Evolutionary conservation across 2,797 vertebrate genomes (phyloP), one percentile per base, ranked within the genome.

Genomic region (Otus scops): DNA sequence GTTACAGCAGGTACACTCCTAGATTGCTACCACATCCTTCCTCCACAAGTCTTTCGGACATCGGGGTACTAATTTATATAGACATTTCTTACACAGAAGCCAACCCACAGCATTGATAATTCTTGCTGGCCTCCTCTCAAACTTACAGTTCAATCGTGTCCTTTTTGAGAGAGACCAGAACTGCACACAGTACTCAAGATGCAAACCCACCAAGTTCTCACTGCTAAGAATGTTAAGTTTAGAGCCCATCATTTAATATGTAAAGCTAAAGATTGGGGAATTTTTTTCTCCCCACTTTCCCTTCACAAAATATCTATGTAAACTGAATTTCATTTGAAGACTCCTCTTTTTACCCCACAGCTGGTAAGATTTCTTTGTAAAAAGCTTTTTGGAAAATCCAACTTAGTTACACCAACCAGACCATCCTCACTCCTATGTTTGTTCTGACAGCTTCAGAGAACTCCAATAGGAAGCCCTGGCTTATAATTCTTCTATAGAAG

Each of bases 211-310:
- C 28, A 64, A 80, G 51, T n/a, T 54, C 51, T 86, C 64, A 30
- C 2, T 69, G 43, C 13, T 64, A 56, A 65, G 6, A 38, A 59
- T 2, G 21, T 68, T 43, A 59, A n/a, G 22, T 67, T 70, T 68
- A 22, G 47, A 74, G 53, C 6, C 36, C 50, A 64, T 12, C 2
- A 36, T 60, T 79, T 60, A 75, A 47, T 4, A 59, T 1, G 6
- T 8, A 76, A 67, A 83, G 38, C 41, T 59, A 69, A 80, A 43
- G 51, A 67, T 2, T 18, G 18, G 19, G 7, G 14, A 3, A 32
- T 17, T 10, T 34, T 34, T 20, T 3, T 4, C 15, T 17, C 36
- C 57, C 24, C 0, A 0, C 28, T 73, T 83, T n/a, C 2, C 9
- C 32, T 50, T n/a, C 10, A 47, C 13, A 7, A 75, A 51, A 4